Percentiles rank a stretch among this genome's conserved stretches.
Evolutionary conservation across 2,113 vertebrate genomes (phyloP).

Genomic region (Pluvianellus socialis): DNA sequence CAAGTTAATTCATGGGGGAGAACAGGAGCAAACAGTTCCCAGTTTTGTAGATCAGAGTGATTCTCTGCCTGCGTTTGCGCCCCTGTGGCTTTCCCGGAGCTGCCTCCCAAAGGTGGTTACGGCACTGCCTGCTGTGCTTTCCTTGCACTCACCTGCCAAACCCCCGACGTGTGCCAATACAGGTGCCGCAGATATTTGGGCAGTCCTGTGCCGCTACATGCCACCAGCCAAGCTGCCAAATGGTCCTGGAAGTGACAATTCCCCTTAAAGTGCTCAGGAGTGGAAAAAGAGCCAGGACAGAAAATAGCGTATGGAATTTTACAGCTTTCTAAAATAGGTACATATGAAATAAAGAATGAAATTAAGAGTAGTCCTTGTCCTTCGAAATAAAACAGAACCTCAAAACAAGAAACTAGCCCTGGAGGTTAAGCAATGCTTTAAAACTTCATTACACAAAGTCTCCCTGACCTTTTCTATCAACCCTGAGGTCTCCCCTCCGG

Average conservation of each 20-base stretch:
- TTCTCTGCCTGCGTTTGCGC: fast-evolving
- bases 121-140: not conserved
- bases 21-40: not conserved
- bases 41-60: not conserved
- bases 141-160: not conserved
- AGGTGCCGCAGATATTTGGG: not conserved
- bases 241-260: not conserved
- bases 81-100: not conserved
- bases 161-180: not conserved
- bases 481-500: not conserved
- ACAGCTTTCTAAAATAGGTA: not conserved
- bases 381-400: not conserved
- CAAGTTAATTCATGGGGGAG: not conserved
- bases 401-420: not conserved
- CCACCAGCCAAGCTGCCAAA: not conserved
- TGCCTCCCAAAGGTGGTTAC: not conserved
- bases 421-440: not conserved
- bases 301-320: not conserved
- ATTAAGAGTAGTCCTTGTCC: not conserved
- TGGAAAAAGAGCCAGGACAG: not conserved
- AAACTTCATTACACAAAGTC: not conserved
- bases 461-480: not conserved
- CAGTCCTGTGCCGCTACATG: not conserved
- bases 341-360: not conserved
- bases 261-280: not conserved